Base-by-base conservation (phyloP, 2,797 vertebrate species). In the Helarctos malayanus region DNA sequence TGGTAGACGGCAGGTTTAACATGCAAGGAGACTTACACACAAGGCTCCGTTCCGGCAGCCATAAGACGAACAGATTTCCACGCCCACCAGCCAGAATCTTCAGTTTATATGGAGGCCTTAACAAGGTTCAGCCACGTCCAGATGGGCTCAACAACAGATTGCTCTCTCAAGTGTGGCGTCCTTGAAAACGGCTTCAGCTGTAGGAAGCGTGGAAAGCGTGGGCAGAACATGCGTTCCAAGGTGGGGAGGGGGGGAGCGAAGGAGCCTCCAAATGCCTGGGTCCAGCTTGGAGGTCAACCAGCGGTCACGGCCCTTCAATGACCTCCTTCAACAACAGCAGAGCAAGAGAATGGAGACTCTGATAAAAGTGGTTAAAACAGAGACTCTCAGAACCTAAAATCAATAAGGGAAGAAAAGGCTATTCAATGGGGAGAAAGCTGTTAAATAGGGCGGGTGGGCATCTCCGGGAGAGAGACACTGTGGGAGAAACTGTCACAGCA, bases 191-290 rank as follows among this genome's bases (percentile, higher is more conserved):
- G 56, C 45, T 41, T 81, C 27, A 47, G 21, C 80, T n/a, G n/a
- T 75, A 81, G 29, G 27, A 75, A 75, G 45, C 23, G 10, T 63
- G 90, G 21, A 47, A 92, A 75, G n/a, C 12, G 9, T 8, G n/a
- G 68, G 35, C 35, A 73, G 25, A 45, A 41, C 10, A 11, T 75
- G 29, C 25, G 32, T 49, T 92, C 80, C 13, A 25, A 23, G 18
- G 18, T 61, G 7, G 8, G n/a, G 45, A 3, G 2, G 3, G 7
- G 25, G 5, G 18, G 13, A 8, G 41, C 1, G 12, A 29, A 25
- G 47, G 47, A 45, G 47, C 47, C 27, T 65, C 81, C 11, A 15
- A 41, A 54, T n/a, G 57, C 57, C 47, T 3, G 3, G 27, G 35
- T 56, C 57, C 81, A 52, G 16, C 18, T 41, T 10, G 10, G 2